These are phyloP conservation scores for Anastatus disparis DNA, from an alignment of 1,140 invertebrate genomes.

Conservation along the genomic window DNA sequence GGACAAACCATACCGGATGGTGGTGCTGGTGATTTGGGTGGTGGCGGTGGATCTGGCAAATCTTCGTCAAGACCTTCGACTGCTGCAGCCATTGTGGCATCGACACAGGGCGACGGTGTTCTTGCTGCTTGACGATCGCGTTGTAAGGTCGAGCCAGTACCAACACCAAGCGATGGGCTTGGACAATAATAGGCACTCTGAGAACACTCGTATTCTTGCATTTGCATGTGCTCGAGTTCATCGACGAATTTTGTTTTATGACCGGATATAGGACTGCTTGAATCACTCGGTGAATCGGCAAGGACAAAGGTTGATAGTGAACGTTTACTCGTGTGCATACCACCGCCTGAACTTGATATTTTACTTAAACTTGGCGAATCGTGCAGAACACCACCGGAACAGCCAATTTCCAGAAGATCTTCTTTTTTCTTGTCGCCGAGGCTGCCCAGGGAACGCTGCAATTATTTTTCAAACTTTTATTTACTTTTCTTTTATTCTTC, in stretches of 20 bases:
- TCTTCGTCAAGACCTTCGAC: conserved; percentile 64
- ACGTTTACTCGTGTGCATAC: conserved; percentile 65
- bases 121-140: conserved; percentile 59
- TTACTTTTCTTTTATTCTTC: too few relatives aligned
- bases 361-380: conserved; percentile 10
- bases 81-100: conserved; percentile 67
- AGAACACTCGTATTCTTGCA: conserved; percentile 74
- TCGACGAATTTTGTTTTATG: conserved; percentile 75
- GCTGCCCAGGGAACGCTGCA: conserved; percentile 36
- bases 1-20: conserved; percentile 63
- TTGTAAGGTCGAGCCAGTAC: conserved; percentile 68
- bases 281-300: conserved; percentile 49
- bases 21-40: conserved; percentile 70
- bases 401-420: conserved; percentile 77
- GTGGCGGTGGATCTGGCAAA: conserved; percentile 72
- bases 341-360: conserved; percentile 59
- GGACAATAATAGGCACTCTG: conserved; percentile 49
- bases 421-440: conserved; percentile 78
- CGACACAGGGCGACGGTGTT: conserved; percentile 66
- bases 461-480: too few relatives aligned
- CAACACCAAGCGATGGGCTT: conserved; percentile 66
- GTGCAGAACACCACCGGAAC: conserved; percentile 66
- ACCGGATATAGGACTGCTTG: conserved; percentile 58
- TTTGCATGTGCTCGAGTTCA: conserved; percentile 70
- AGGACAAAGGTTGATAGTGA: conserved; percentile 65